These are phyloP conservation scores for Adoxophyes honmai DNA, from an alignment of 1,140 invertebrate genomes.

Conservation along the genomic window DNA sequence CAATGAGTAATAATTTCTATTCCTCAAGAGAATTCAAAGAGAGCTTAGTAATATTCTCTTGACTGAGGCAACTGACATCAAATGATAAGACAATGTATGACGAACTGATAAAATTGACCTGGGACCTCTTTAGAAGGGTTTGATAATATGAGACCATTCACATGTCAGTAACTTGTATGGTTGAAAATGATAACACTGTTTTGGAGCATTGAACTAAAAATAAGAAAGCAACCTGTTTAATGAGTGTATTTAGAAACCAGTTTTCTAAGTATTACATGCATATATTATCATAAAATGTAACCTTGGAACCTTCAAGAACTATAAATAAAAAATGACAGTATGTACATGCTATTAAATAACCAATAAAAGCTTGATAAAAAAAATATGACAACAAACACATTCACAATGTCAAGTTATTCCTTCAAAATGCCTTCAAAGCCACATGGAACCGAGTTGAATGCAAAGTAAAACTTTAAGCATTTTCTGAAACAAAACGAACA, in stretches of 20 bases:
- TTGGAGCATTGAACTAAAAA: too few relatives aligned
- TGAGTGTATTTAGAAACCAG: too few relatives aligned
- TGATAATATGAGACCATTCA: too few relatives aligned
- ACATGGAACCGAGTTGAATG: constrained; percentile 6
- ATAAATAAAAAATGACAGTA: not conserved
- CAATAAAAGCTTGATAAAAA: constrained; percentile 1
- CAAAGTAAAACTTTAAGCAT: constrained; percentile 7
- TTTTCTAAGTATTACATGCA: too few relatives aligned
- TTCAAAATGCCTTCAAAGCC: constrained; percentile 8
- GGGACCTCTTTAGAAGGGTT: too few relatives aligned
- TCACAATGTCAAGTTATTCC: not conserved
- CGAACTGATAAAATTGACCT: constrained; percentile 19
- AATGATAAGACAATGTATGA: constrained; percentile 15
- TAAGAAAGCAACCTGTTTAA: too few relatives aligned
- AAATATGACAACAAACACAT: constrained; percentile 9
- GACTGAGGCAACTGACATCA: constrained; percentile 11
- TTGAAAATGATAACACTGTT: too few relatives aligned
- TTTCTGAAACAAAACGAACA: constrained; percentile 14
- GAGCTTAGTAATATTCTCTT: not conserved
- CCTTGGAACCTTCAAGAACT: too few relatives aligned
- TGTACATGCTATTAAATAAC: not conserved
- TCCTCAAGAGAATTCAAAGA: too few relatives aligned
- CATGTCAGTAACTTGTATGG: too few relatives aligned
- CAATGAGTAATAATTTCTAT: too few relatives aligned
- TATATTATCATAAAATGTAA: too few relatives aligned